Conservation (phyloP, 2,113 vertebrate genomes). For the Aegotheles bennettii region DNA sequence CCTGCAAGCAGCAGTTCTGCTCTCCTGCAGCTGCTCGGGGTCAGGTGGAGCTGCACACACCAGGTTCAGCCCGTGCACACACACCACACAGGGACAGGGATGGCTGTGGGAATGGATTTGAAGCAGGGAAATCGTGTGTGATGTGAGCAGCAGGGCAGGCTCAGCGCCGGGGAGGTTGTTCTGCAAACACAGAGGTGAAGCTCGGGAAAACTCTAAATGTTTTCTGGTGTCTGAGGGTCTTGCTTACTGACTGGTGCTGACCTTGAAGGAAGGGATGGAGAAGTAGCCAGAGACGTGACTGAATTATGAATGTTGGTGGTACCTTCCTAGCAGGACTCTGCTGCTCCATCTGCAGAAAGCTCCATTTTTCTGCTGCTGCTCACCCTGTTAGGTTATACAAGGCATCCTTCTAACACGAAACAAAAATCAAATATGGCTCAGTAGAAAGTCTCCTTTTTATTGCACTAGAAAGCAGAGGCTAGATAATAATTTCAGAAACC, state of each 20-base stretch:
- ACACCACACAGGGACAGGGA: fast-evolving
- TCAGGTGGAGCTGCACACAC: background rate
- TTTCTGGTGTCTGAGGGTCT: background rate
- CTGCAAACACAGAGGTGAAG: background rate
- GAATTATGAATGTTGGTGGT: background rate
- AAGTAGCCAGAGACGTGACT: background rate
- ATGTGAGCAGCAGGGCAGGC: fast-evolving
- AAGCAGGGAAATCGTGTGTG: fast-evolving
- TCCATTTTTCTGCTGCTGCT: background rate
- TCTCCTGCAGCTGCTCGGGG: background rate
- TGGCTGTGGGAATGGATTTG: background rate
- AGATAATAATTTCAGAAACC: background rate
- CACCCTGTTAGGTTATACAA: background rate
- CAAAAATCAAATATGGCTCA: background rate
- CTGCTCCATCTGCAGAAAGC: background rate
- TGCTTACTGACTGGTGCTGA: background rate
- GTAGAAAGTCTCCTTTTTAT: background rate
- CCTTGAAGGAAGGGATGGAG: background rate
- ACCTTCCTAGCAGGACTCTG: background rate
- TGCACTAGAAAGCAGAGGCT: background rate
- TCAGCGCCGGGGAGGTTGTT: fast-evolving
- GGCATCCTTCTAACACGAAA: background rate
- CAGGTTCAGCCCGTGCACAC: background rate
- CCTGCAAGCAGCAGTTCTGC: background rate
- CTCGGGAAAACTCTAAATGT: background rate